Evolutionary conservation across 2,113 vertebrate genomes (phyloP).

Genomic region (Protomyctophum bolini): DNA sequence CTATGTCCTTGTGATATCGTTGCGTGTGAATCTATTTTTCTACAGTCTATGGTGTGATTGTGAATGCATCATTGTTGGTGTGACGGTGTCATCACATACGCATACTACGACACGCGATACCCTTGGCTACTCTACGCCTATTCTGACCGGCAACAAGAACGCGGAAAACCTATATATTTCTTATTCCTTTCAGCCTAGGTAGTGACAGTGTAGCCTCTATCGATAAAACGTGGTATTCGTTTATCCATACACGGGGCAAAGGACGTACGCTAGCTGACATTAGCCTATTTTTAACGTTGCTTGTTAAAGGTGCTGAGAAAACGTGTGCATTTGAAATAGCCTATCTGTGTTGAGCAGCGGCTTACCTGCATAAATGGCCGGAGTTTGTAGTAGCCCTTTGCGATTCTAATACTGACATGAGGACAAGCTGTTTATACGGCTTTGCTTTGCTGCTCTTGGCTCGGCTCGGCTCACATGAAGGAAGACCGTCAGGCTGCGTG

Average conservation of each 20-base stretch:
- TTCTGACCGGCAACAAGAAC: not conserved
- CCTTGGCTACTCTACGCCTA: not conserved
- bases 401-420: constrained; percentile 65
- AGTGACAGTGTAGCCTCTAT: not conserved
- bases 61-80: constrained; percentile 38
- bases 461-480: constrained; percentile 17
- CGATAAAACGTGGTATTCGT: not conserved
- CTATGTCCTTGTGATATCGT: no score
- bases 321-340: not conserved
- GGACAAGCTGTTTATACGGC: constrained; percentile 9
- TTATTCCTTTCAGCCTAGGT: not conserved
- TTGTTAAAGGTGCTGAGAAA: no score
- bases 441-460: constrained; percentile 19
- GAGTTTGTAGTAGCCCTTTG: constrained; percentile 63
- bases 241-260: no score
- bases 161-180: no score
- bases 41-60: not conserved
- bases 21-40: not conserved
- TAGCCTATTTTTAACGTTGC: no score
- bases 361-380: constrained; percentile 89
- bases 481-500: not conserved
- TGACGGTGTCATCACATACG: constrained; percentile 32
- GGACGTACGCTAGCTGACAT: no score
- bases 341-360: not conserved
- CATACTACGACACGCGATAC: constrained; percentile 8